Percentiles rank a stretch among this genome's conserved stretches.
Evolutionary conservation across 64 coral and sea anemone species (phyloP).

Genomic region (Trachythela sp.): DNA sequence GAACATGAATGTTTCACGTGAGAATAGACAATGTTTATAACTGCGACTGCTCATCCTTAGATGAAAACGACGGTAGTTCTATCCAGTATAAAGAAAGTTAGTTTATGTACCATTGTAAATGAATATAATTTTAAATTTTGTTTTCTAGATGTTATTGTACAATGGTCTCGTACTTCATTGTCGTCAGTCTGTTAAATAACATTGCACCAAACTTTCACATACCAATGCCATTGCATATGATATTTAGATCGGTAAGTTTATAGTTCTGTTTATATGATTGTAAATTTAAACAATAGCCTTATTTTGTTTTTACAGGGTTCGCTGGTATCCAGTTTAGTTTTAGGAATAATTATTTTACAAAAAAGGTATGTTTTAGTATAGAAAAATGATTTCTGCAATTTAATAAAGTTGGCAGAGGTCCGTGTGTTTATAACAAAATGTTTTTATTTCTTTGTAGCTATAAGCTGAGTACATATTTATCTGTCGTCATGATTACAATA

Average conservation of each 20-base stretch:
- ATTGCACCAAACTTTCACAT: constrained; percentile 93
- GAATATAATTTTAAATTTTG: background rate
- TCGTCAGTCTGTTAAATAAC: constrained; percentile 81
- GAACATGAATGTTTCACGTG: too few species aligned
- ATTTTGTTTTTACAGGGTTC: constrained; percentile 47
- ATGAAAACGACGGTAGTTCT: too few species aligned
- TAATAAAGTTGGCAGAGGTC: too few species aligned
- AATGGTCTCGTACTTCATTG: constrained; percentile 82
- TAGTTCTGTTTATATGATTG: background rate
- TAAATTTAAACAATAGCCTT: background rate
- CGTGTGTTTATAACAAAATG: background rate
- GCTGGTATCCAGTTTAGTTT: constrained; percentile 51
- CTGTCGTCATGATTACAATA: constrained; percentile 63
- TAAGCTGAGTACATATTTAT: constrained; percentile 56
- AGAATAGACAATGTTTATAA: too few species aligned
- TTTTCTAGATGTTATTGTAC: constrained; percentile 68
- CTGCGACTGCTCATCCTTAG: too few species aligned
- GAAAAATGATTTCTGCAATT: too few species aligned
- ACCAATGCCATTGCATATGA: constrained; percentile 90
- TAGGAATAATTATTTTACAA: constrained; percentile 66
- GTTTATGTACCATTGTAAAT: background rate
- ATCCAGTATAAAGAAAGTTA: too few species aligned
- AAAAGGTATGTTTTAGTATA: constrained; percentile 40
- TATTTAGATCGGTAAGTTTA: constrained; percentile 85
- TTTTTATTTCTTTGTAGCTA: constrained; percentile 46